A percentile compares a stretch with the other conserved stretches of the same genome.
phyloP scores from a whole-genome alignment of 2,797 vertebrate species.

The Neosilurus mollespiculum region DNA sequence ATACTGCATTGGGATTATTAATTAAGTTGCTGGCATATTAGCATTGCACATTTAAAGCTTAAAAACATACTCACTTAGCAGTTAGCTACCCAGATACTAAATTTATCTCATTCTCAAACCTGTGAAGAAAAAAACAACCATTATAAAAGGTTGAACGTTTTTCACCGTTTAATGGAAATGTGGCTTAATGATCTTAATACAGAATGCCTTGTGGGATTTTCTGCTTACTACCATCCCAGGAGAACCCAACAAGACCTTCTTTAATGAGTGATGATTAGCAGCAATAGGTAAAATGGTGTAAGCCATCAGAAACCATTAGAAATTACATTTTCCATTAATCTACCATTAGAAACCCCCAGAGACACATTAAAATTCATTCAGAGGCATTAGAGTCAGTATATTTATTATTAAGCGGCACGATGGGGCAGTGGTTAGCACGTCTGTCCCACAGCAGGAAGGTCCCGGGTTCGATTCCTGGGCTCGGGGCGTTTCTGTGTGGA shows the following conservation, averaged over 20 bases:
- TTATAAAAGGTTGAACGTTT: background rate
- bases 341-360: background rate
- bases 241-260: background rate
- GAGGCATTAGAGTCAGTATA: background rate
- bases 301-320: background rate
- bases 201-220: background rate
- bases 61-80: background rate
- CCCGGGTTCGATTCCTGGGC: too few relatives aligned
- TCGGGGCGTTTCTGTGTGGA: too few relatives aligned
- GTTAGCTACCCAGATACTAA: background rate
- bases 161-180: background rate
- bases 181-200: background rate
- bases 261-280: slow-evolving; percentile 1
- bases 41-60: background rate
- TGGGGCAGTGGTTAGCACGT: too few relatives aligned
- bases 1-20: background rate
- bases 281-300: background rate
- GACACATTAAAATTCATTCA: background rate
- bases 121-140: too few relatives aligned
- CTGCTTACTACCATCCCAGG: background rate
- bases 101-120: too few relatives aligned
- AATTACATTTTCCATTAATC: background rate
- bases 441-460: too few relatives aligned
- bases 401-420: too few relatives aligned
- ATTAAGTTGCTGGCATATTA: background rate